Percentiles rank a stretch among this genome's conserved stretches.
Conservation (phyloP, 2,113 vertebrate genomes). For the Alligator sinensis region DNA sequence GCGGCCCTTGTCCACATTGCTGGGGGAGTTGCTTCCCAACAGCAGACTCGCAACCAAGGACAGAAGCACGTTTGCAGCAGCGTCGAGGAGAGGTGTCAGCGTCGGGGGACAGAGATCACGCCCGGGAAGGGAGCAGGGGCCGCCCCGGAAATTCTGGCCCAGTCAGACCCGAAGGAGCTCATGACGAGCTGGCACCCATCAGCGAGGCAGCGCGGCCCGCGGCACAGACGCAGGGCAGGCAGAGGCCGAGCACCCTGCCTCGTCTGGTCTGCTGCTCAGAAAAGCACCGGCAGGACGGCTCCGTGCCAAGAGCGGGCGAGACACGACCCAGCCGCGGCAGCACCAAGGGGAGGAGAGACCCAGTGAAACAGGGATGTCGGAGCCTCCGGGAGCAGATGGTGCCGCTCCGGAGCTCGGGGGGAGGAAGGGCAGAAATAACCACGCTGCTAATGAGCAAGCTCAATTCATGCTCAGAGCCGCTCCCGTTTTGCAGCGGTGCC, state of each 20-base stretch:
- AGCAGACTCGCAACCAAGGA: not conserved
- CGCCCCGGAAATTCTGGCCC: not conserved
- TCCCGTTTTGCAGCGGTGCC: not conserved
- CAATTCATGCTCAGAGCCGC: not conserved
- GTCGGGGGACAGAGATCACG: not conserved
- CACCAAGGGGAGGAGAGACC: not conserved
- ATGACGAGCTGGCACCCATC: not conserved
- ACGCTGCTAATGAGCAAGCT: not conserved
- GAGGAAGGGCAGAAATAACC: not conserved
- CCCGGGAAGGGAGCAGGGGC: not conserved
- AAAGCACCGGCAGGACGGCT: no score
- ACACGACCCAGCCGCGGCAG: not conserved
- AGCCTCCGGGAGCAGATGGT: not conserved
- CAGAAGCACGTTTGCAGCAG: not conserved
- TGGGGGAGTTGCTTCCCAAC: not conserved
- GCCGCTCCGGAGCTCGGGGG: not conserved
- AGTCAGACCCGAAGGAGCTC: not conserved
- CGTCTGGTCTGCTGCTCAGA: not conserved
- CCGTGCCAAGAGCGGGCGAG: not conserved
- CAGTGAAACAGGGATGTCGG: no score
- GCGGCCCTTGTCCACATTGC: not conserved
- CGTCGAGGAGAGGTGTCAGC: not conserved
- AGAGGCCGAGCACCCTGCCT: not conserved
- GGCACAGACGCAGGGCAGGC: no score
- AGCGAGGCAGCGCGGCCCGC: not conserved